Evolutionary conservation across 2,113 vertebrate species (phyloP), one percentile per base, ranked within the genome.

Genomic region (Phrynocephalus versicolor): DNA sequence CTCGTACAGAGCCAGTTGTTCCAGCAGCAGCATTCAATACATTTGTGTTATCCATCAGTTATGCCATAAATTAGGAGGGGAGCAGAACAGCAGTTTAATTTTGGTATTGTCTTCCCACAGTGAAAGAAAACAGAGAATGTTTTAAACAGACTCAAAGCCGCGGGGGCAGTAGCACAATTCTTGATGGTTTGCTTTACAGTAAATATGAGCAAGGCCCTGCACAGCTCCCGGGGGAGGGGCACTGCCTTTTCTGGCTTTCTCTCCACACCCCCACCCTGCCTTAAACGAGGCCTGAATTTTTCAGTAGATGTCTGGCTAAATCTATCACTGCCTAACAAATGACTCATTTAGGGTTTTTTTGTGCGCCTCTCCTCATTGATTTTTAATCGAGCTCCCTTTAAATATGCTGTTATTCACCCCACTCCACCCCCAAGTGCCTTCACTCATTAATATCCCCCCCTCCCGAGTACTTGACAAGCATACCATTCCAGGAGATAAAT

Each of bases 251-350:
- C 45, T 10, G 5, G 5, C 5, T 51, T 51, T 51, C 45, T 10
- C 45, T 10, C 21, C 64, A 25, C 64, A 8, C 64, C 12, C 30
- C 6, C 64, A 6, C 64, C 27, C 64, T 12, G 30, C 27, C 64
- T 67, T 13, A 82, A 81, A 91, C 70, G 41, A 88, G 23, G 82
- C 60, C 79, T 79, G 81, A 87, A 88, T 88, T 87, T 51, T 91
- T 88, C 60, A 72, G 76, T 25, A 78, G n/a, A 41, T 92, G 10
- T 51, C 89, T 83, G 82, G 77, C 64, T 78, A 90, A 74, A 94
- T 86, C 82, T 88, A 85, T 89, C 82, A 81, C 16, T 88, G 67
- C 86, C 91, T 92, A 90, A 94, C 91, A 91, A 94, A 94, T 94
- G 89, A 90, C 88, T 92, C 80, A 71, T 81, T 84, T 81, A 75